Base-by-base conservation (phyloP, 2,797 vertebrate species). In the Crax fasciolata region DNA sequence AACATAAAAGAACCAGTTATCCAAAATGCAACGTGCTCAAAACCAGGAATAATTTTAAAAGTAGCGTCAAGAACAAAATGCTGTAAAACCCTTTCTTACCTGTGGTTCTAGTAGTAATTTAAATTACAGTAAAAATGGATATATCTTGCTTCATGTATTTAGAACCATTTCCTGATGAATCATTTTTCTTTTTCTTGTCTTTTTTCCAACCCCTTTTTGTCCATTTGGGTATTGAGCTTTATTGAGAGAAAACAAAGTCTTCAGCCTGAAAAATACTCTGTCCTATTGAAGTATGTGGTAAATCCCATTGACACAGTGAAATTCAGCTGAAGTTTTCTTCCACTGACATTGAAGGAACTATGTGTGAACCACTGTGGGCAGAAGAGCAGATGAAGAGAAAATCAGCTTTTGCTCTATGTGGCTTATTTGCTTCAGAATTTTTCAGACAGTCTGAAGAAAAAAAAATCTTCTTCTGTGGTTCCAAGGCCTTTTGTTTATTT, bases 11-110 rank as follows among this genome's bases (percentile, higher is more conserved):
- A 87, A 28, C n/a, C 82, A 88, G 28, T 71, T 86, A n/a, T 80
- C 24, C 21, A 38, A 78, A 35, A 52, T n/a, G 27, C 16, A 59
- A 90, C 9, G 24, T 2, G 1, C 67, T 90, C 20, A 59, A 46
- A 90, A 18, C 38, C 81, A 87, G 17, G 44, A 81, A 70, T 55
- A 46, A 30, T 49, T 67, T 77, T 35, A 54, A 87, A 91, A 78
- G 4, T 46, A 61, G 2, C 55, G 11, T 71, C 23, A 84, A 80
- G 82, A 19, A 66, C 4, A 43, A 46, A 79, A 62, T 72, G 73
- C 6, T 24, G 32, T 75, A 77, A 70, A 81, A 87, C 68, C 1
- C 4, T 84, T 89, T 61, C 9, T 67, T 77, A 9, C 13, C 44
- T 78, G 9, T 83, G 32, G 77, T 7, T 61, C 71, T 58, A 48